phyloP scores from a whole-genome alignment of 2,113 vertebrate genomes.

The Hippocampus abdominalis region DNA sequence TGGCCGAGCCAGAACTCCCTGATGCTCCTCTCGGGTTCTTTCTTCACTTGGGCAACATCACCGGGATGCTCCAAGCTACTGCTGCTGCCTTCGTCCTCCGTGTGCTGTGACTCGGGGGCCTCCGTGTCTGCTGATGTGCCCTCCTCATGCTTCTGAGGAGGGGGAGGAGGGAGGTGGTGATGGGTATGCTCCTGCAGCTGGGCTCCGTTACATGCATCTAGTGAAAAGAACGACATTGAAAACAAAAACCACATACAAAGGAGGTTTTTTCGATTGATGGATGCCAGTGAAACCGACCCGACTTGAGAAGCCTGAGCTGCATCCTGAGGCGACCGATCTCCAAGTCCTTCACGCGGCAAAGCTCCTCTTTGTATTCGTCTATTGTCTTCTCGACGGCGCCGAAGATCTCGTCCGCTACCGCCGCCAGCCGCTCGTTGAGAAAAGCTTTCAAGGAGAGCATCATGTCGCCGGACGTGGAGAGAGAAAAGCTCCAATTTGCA shows the following conservation, averaged over 20 bases:
- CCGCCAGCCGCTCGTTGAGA: conserved; percentile 52
- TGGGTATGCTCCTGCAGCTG: conserved; percentile 44
- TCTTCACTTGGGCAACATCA: conserved; percentile 46
- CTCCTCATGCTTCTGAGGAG: conserved; percentile 34
- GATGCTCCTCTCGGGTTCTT: conserved; percentile 42
- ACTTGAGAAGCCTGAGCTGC: conserved; percentile 57
- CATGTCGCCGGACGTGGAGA: not conserved
- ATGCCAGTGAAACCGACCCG: conserved; percentile 44
- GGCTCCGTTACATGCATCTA: conserved; percentile 33
- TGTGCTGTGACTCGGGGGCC: conserved; percentile 28
- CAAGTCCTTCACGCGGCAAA: conserved; percentile 57
- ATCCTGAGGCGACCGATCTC: conserved; percentile 61
- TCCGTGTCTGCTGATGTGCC: conserved; percentile 41
- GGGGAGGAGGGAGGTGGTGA: conserved; percentile 27
- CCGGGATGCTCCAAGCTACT: conserved; percentile 34
- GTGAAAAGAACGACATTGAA: conserved; percentile 9
- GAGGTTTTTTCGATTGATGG: not conserved
- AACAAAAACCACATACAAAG: not conserved
- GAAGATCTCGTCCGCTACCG: conserved; percentile 63
- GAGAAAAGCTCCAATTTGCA: not conserved
- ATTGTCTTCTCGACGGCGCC: conserved; percentile 60
- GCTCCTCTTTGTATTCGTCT: conserved; percentile 59
- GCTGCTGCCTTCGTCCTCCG: conserved; percentile 36
- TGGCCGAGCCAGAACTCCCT: conserved; percentile 56
- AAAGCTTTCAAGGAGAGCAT: conserved; percentile 57